Evolutionary conservation across 2,113 vertebrate genomes (phyloP).

Genomic region (Aspiorhynchus laticeps): DNA sequence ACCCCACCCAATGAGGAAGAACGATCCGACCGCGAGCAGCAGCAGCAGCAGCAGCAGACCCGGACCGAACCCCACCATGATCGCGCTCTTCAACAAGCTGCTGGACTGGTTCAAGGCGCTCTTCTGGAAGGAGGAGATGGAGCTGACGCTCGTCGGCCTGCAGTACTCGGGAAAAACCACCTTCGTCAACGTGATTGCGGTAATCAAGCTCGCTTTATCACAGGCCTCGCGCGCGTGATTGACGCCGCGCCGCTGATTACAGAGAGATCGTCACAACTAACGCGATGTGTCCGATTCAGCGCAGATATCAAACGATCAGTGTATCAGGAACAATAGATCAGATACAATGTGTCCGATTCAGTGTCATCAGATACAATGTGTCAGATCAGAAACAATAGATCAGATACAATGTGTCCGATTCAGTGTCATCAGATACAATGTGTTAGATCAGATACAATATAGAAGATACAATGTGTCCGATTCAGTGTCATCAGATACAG

Average conservation of each 20-base stretch:
- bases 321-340: no score
- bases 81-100: slow-evolving; percentile 85
- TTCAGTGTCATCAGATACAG: no score
- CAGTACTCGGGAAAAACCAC: slow-evolving; percentile 89
- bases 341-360: background rate
- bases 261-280: no score
- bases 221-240: slow-evolving; percentile 29
- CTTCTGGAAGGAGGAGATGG: slow-evolving; percentile 91
- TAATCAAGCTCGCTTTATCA: slow-evolving; percentile 54
- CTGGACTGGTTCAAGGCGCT: slow-evolving; percentile 87
- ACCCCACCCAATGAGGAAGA: slow-evolving; percentile 68
- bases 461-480: no score
- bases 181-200: slow-evolving; percentile 89
- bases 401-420: background rate
- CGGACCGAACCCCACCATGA: slow-evolving; percentile 65
- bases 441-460: background rate
- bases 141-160: slow-evolving; percentile 85
- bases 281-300: background rate
- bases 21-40: slow-evolving; percentile 31
- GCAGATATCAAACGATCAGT: no score
- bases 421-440: background rate
- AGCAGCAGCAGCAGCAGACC: slow-evolving; percentile 14
- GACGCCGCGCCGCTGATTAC: background rate
- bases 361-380: background rate
- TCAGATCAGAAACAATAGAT: no score